These are phyloP conservation scores for Steinernema khuongi DNA, from an alignment of 1,140 invertebrate species.

Conservation along the genomic window DNA sequence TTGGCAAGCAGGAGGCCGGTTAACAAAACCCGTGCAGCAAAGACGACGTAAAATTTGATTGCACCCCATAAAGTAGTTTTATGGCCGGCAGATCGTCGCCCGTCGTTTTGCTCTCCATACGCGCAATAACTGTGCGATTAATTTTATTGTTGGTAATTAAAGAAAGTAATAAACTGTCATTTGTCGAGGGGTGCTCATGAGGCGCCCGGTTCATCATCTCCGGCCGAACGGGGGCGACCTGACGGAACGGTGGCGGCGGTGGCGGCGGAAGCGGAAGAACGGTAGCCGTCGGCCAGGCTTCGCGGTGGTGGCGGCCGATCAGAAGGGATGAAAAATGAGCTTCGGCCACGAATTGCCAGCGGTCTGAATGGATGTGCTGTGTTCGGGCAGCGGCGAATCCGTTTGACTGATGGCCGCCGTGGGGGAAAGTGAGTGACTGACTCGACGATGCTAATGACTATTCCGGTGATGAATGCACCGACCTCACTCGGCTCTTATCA, in stretches of 20 bases:
- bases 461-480: constrained; percentile 14
- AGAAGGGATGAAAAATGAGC: constrained; percentile 9
- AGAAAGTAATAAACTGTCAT: constrained; percentile 13
- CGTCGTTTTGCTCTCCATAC: constrained; percentile 11
- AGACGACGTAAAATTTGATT: constrained; percentile 11
- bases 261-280: neutral
- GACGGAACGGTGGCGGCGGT: too few relatives aligned
- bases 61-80: constrained; percentile 13
- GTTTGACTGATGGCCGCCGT: constrained; percentile 14
- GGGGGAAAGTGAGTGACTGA: constrained; percentile 12
- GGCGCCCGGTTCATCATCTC: constrained; percentile 1
- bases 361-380: constrained; percentile 13
- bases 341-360: constrained; percentile 8
- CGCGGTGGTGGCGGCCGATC: constrained; percentile 5
- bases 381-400: constrained; percentile 13
- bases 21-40: constrained; percentile 14
- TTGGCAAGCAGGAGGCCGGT: neutral
- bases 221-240: too few relatives aligned
- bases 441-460: constrained; percentile 16
- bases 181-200: constrained; percentile 10
- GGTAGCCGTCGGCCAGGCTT: neutral
- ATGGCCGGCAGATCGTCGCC: constrained; percentile 6
- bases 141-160: constrained; percentile 17
- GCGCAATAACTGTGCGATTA: constrained; percentile 15
- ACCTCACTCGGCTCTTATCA: constrained; percentile 12